Conservation (phyloP, 2,113 vertebrate genomes). For the Colius striatus region DNA sequence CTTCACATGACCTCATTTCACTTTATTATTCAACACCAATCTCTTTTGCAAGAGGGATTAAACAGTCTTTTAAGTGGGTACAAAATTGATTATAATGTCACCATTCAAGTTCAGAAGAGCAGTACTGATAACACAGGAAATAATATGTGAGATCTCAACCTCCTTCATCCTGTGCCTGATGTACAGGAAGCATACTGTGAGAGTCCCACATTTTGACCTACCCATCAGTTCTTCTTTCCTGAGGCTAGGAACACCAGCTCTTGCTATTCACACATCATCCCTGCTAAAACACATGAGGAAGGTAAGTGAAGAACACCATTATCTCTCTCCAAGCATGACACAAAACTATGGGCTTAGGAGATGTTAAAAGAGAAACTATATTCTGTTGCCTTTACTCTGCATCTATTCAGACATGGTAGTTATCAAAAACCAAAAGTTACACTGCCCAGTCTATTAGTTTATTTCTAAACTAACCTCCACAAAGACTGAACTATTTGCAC, state of each 20-base stretch:
- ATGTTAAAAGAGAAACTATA: not conserved
- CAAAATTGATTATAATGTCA: not conserved
- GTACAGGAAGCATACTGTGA: not conserved
- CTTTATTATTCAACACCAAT: not conserved
- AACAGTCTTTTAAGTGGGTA: not conserved
- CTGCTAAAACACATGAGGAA: not conserved
- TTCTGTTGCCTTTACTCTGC: not conserved
- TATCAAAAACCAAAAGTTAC: not conserved
- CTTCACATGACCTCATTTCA: not conserved
- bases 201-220: not conserved
- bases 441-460: not conserved
- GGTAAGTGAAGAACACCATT: not conserved
- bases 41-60: not conserved
- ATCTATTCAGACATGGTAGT: not conserved
- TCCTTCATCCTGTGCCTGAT: not conserved
- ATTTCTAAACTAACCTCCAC: not conserved
- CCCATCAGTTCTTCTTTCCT: fast-evolving
- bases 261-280: not conserved
- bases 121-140: not conserved
- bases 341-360: not conserved
- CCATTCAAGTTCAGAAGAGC: not conserved
- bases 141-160: not conserved
- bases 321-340: not conserved
- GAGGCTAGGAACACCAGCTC: not conserved
- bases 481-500: not conserved